Evolutionary conservation across 1,140 invertebrate species (phyloP), one percentile per base, ranked within the genome.

Genomic region (Mercenaria mercenaria): DNA sequence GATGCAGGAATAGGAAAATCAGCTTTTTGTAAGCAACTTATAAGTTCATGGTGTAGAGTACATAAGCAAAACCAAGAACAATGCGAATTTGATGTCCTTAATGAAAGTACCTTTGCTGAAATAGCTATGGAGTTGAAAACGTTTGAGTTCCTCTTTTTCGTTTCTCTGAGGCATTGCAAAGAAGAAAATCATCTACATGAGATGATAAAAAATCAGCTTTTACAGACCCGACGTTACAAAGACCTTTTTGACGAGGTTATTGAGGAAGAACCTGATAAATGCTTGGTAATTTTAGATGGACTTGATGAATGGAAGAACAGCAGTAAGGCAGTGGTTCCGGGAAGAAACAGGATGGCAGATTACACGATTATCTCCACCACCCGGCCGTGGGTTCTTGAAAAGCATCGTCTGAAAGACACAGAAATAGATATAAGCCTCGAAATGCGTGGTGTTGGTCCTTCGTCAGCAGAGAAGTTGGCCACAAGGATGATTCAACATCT

Each of bases 1-100:
- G 76, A 79, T 18, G 39, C 76, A 79, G 76, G 76, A 18, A 79
- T 79, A n/a, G 41, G 76, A 32, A 79, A 79, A 50, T 79, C 76
- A 13, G 76, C 47, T 8, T 79, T 79, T 26, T 79, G 76, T 79
- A 50, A 41, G 18, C 20, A 79, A 50, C 20, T 79, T 52, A 50
- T 79, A 47, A 32, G 20, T 32, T 20, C 20, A 79, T 79, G 76
- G 76, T 79, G 76, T 72, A 72, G 29, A 34, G 67, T 41, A 11
- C 32, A 72, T 32, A 4, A 34, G 29, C 6, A 6, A 18, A 20
- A 11, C 32, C 6, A 18, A 43, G 20, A 74, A 23, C 41, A 26
- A 18, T 8, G 23, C 20, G 41, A 26, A 13, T 23, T 15, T 79
- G 20, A 32, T 47, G 29, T 79, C 4, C 26, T 79, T 18, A 26